phyloP scores from a whole-genome alignment of 2,888 invertebrate species.

The Hipparchia semele region DNA sequence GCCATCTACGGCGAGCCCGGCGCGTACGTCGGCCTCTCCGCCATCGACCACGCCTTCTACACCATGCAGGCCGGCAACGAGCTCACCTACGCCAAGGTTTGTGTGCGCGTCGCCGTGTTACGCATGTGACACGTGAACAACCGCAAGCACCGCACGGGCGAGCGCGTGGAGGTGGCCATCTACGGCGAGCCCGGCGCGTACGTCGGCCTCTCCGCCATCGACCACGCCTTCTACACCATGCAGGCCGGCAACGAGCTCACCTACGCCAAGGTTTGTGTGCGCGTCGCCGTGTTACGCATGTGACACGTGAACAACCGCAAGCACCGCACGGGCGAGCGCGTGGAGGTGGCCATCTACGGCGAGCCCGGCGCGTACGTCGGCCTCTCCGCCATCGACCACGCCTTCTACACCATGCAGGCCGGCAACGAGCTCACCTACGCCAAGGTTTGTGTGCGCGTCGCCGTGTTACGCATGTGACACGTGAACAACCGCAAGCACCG shows the following conservation, averaged over 20 bases:
- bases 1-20: conserved; percentile 54
- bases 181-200: conserved; percentile 97
- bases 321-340: conserved; percentile 95
- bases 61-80: no score
- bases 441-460: conserved; percentile 78
- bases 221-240: conserved; percentile 95
- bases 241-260: conserved; percentile 96
- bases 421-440: conserved; percentile 95
- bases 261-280: conserved; percentile 87
- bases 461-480: conserved; percentile 50
- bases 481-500: conserved; percentile 97
- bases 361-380: conserved; percentile 98
- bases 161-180: conserved; percentile 96
- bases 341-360: conserved; percentile 96
- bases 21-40: conserved; percentile 96
- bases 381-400: conserved; percentile 93
- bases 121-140: conserved; percentile 87
- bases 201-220: conserved; percentile 95
- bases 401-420: conserved; percentile 96
- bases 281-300: not conserved
- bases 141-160: conserved; percentile 96
- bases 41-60: conserved; percentile 69
- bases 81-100: no score
- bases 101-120: no score
- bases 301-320: conserved; percentile 93